Conservation (phyloP, 23 tunicate genomes). For the Styela clava region DNA sequence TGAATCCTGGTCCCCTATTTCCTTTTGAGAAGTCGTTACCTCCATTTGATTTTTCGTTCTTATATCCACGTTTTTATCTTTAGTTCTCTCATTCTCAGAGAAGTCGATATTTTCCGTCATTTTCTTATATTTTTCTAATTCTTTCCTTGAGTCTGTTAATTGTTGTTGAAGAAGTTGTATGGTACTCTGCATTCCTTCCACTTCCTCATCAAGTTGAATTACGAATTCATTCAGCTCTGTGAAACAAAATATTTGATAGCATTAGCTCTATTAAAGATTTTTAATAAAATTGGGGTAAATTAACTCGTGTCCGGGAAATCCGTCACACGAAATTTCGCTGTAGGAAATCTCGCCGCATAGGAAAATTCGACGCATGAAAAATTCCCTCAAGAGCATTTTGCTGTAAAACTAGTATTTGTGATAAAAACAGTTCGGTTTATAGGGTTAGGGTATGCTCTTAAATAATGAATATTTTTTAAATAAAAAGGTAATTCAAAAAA, state of each 20-base stretch:
- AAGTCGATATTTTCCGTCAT: neutral
- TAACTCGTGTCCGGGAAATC: neutral
- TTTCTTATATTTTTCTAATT: slow-evolving; percentile 39
- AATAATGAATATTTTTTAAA: no score
- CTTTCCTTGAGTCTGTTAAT: slow-evolving; percentile 42
- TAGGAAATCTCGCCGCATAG: no score
- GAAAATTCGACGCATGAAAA: no score
- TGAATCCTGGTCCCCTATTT: neutral
- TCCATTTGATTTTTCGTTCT: neutral
- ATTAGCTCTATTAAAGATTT: neutral
- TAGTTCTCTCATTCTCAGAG: slow-evolving; percentile 7
- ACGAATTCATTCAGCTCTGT: slow-evolving; percentile 93
- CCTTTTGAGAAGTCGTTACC: neutral
- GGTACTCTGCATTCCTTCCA: slow-evolving; percentile 96
- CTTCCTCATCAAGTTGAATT: slow-evolving; percentile 96
- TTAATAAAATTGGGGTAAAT: neutral
- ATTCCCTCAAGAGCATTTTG: no score
- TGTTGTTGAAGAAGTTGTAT: slow-evolving; percentile 88
- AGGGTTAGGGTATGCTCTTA: no score
- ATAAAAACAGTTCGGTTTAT: no score
- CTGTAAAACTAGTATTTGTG: no score
- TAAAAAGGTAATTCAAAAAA: no score
- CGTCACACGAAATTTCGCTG: no score
- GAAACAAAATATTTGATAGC: slow-evolving; percentile 17
- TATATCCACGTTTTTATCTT: neutral